These are phyloP conservation scores for Pteronotus mesoamericanus DNA, from an alignment of 2,797 vertebrate genomes.

Conservation along the genomic window DNA sequence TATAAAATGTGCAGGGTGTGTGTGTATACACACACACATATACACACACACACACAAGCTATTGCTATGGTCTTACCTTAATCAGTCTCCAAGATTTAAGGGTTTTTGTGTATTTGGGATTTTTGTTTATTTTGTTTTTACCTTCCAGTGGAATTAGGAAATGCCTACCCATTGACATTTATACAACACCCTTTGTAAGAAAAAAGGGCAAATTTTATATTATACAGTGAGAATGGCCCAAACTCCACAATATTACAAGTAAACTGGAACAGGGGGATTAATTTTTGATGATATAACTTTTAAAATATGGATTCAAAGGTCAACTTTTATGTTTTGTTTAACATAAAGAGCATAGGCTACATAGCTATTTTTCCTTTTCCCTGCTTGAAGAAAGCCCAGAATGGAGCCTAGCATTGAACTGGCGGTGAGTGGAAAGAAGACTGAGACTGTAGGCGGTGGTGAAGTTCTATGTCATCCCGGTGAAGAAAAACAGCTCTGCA, in stretches of 20 bases:
- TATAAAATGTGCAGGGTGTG: neutral
- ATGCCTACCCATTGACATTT: neutral
- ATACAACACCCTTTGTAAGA: neutral
- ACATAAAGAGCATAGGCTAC: neutral
- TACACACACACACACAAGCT: neutral
- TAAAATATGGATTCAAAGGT: neutral
- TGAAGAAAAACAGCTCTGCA: neutral
- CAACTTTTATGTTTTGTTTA: neutral
- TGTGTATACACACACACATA: neutral
- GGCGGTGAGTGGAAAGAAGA: neutral
- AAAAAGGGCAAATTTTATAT: slow-evolving; percentile 8
- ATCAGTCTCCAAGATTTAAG: slow-evolving; percentile 6
- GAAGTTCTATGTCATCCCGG: neutral
- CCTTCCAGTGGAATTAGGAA: neutral
- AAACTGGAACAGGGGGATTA: neutral
- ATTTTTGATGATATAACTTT: neutral
- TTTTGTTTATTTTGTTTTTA: slow-evolving; percentile 19
- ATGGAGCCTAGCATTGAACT: neutral
- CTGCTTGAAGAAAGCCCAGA: neutral
- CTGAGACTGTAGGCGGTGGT: neutral
- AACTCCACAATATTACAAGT: neutral
- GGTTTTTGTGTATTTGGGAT: neutral
- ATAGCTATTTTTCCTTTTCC: neutral
- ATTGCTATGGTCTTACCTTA: neutral
- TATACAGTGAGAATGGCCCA: neutral